Evolutionary conservation across 2,888 invertebrate genomes (phyloP).

Genomic region (Criorhina ranunculi): DNA sequence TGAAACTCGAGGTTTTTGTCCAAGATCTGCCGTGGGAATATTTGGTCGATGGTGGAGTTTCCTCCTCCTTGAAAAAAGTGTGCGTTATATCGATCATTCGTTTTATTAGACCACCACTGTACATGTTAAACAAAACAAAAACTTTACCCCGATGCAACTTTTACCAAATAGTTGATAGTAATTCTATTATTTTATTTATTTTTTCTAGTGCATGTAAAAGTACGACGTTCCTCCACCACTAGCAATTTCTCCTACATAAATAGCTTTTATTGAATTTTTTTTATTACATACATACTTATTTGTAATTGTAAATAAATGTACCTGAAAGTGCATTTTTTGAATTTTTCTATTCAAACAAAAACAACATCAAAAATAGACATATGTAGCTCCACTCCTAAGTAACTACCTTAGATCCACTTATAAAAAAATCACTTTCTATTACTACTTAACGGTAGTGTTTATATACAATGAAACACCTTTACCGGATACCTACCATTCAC

Average conservation of each 20-base stretch:
- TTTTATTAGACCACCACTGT: too few relatives aligned
- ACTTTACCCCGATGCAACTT: conserved; percentile 57
- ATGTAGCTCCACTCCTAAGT: conserved; percentile 19
- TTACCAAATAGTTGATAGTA: conserved; percentile 63
- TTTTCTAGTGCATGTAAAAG: conserved; percentile 50
- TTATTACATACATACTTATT: too few relatives aligned
- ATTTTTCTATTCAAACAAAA: conserved; percentile 48
- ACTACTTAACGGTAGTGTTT: conserved; percentile 35
- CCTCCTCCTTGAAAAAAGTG: too few relatives aligned
- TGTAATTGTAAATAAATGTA: conserved; percentile 67
- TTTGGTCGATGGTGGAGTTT: too few relatives aligned
- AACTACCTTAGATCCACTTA: conserved; percentile 19
- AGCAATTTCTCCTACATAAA: conserved; percentile 52
- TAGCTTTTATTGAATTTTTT: conserved; percentile 49
- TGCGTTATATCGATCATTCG: too few relatives aligned
- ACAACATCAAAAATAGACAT: conserved; percentile 4
- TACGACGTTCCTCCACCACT: conserved; percentile 73
- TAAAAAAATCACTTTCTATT: conserved; percentile 16
- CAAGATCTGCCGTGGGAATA: too few relatives aligned
- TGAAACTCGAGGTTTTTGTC: too few relatives aligned
- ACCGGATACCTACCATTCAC: conserved; percentile 6
- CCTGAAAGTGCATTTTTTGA: conserved; percentile 74
- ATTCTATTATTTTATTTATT: conserved; percentile 44
- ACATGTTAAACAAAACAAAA: conserved; percentile 14
- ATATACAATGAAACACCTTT: conserved; percentile 41